Conservation (phyloP, 2,797 vertebrate species). For the Sorex maritimensis region DNA sequence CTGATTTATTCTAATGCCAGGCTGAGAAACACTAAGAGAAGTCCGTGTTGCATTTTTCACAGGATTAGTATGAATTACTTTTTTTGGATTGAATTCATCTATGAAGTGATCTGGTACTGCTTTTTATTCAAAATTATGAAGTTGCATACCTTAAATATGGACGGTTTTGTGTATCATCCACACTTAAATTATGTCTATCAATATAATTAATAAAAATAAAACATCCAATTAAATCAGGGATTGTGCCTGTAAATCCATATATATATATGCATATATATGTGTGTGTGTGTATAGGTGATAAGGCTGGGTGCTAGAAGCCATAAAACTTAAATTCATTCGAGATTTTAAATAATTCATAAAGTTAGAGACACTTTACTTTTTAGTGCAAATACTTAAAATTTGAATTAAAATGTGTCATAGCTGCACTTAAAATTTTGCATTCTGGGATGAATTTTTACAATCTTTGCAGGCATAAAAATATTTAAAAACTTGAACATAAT, state of each 20-base stretch:
- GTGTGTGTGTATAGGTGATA: background rate
- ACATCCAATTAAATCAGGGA: background rate
- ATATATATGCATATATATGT: background rate
- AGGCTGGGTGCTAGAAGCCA: background rate
- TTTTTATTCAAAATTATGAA: background rate
- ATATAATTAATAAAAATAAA: background rate
- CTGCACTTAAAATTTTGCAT: slow-evolving; percentile 3
- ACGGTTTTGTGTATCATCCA: background rate
- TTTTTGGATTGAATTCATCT: no score
- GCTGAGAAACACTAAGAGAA: no score
- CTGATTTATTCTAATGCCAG: no score
- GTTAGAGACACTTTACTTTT: slow-evolving; percentile 19
- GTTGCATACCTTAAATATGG: background rate
- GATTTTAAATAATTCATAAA: slow-evolving; percentile 19
- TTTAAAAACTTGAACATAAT: background rate
- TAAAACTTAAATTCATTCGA: background rate
- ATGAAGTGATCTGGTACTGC: no score
- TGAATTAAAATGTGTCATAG: background rate
- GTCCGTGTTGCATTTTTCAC: no score
- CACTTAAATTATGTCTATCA: background rate
- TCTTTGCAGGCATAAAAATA: background rate
- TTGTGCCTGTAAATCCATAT: background rate
- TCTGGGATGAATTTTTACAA: slow-evolving; percentile 43
- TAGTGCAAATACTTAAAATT: slow-evolving; percentile 52
- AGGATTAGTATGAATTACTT: no score